phyloP scores from a whole-genome alignment of 1,140 invertebrate species.

The Achatina immaculata region DNA sequence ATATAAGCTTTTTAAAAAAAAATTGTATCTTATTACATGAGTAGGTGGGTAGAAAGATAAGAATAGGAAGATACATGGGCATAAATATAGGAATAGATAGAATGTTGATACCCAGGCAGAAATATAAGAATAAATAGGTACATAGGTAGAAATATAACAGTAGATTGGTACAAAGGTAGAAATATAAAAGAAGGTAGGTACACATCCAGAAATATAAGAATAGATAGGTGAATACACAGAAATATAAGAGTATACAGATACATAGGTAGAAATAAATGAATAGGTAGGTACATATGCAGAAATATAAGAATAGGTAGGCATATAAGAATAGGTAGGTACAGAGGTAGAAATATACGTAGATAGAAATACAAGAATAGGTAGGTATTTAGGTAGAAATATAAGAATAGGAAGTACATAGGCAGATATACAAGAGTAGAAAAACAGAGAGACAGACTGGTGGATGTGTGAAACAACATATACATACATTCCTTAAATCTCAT shows the following conservation, averaged over 20 bases:
- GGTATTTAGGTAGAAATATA: neutral
- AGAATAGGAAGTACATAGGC: neutral
- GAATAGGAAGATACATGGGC: too few relatives aligned
- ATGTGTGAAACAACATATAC: too few relatives aligned
- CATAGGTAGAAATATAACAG: neutral
- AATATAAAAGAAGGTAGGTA: neutral
- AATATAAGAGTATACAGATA: conserved; percentile 9
- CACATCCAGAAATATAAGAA: neutral
- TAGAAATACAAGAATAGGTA: neutral
- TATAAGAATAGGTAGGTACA: neutral
- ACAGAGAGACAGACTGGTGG: too few relatives aligned
- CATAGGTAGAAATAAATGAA: neutral
- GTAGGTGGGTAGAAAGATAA: too few relatives aligned
- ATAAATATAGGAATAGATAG: too few relatives aligned
- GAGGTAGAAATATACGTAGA: neutral
- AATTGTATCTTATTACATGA: too few relatives aligned
- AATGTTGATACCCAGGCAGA: neutral
- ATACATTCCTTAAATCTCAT: too few relatives aligned
- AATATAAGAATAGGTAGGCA: neutral
- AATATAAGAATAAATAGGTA: neutral
- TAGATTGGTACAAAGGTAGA: neutral
- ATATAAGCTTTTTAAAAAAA: too few relatives aligned
- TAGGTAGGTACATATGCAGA: neutral
- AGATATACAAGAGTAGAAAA: neutral
- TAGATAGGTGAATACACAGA: neutral